These are phyloP conservation scores for Lithophane socia DNA, from an alignment of 2,888 invertebrate species.

Conservation along the genomic window DNA sequence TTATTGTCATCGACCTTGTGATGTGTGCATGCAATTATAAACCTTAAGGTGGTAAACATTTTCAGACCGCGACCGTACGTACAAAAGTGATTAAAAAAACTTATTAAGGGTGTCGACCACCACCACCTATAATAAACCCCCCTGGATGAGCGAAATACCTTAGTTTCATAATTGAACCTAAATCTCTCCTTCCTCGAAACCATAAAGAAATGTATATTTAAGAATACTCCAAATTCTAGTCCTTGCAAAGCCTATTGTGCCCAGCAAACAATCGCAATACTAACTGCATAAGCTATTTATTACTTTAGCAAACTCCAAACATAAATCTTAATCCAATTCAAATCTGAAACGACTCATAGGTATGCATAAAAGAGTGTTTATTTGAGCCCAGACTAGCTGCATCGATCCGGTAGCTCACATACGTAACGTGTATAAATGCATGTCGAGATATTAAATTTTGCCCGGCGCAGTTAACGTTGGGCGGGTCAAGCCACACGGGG, in stretches of 20 bases:
- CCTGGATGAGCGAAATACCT: background rate
- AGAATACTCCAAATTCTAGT: background rate
- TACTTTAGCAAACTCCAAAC: constrained; percentile 16
- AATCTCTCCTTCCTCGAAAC: background rate
- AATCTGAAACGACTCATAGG: constrained; percentile 1
- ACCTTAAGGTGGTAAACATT: too few relatives aligned
- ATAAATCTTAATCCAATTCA: constrained; percentile 8
- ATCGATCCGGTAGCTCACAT: constrained; percentile 18
- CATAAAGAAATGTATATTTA: background rate
- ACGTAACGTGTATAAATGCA: constrained; percentile 6
- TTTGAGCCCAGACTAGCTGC: constrained; percentile 3
- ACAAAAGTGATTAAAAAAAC: background rate
- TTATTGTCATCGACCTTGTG: too few relatives aligned
- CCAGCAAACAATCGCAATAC: background rate
- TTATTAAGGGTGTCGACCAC: background rate
- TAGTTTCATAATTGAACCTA: background rate
- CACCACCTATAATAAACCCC: too few relatives aligned
- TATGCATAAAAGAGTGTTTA: constrained; percentile 1
- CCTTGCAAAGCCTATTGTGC: background rate
- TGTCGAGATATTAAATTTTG: constrained; percentile 4
- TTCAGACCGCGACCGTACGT: too few relatives aligned
- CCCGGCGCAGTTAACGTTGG: constrained; percentile 14
- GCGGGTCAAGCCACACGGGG: constrained; percentile 15
- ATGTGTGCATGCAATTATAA: too few relatives aligned
- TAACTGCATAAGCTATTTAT: constrained; percentile 17